phyloP scores from a whole-genome alignment of 2,888 invertebrate species.

The Spodoptera exigua region DNA sequence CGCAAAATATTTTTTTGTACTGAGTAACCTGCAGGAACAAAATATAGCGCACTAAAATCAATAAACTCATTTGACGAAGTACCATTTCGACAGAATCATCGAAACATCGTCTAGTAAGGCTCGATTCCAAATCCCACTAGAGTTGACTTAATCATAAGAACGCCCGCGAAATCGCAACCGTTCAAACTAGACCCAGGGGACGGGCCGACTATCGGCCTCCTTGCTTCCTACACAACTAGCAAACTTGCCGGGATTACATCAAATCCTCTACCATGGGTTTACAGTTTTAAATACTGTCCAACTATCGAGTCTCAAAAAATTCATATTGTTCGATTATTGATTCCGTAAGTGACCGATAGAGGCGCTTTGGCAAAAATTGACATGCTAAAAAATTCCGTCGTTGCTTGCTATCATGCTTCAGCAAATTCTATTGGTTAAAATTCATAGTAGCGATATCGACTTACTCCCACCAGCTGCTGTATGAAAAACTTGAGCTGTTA shows the following conservation, averaged over 20 bases:
- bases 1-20: too few species aligned
- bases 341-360: too few species aligned
- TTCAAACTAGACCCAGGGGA: conserved; percentile 84
- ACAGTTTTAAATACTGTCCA: too few species aligned
- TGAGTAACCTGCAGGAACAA: too few species aligned
- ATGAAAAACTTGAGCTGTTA: conserved; percentile 73
- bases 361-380: too few species aligned
- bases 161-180: conserved; percentile 85
- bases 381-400: too few species aligned
- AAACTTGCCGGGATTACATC: conserved; percentile 78
- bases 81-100: conserved; percentile 53
- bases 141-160: conserved; percentile 88
- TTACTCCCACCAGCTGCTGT: conserved; percentile 68
- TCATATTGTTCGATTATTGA: too few species aligned
- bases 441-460: too few species aligned
- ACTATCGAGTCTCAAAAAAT: too few species aligned
- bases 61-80: conserved; percentile 47
- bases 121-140: conserved; percentile 79
- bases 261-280: too few species aligned
- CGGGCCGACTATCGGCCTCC: conserved; percentile 74
- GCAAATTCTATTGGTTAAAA: too few species aligned
- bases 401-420: too few species aligned
- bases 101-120: conserved; percentile 55
- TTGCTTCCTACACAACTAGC: conserved; percentile 66
- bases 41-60: conserved; percentile 37